Base-by-base conservation (phyloP, 2,113 vertebrate genomes). In the Notarius lentiginosus region DNA sequence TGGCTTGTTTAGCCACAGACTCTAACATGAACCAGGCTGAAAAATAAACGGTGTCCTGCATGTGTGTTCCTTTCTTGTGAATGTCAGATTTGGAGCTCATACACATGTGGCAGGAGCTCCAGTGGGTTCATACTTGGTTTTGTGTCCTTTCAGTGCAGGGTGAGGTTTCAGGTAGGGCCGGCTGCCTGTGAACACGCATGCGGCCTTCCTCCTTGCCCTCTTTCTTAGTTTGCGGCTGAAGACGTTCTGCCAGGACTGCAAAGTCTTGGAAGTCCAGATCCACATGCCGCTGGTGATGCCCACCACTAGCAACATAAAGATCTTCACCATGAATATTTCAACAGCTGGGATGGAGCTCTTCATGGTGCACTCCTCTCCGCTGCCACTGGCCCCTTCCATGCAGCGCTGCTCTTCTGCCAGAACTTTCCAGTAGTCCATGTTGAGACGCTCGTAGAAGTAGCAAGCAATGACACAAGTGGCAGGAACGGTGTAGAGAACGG, bases 201-300 rank as follows among this genome's bases (percentile, higher is more conserved):
- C 96, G 0, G 97, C 96, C 94, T 99, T 99, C 89, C 97, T 94
- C 87, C 97, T 93, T 5, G 95, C 96, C 89, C 96, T 96, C 91
- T 95, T 97, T 94, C 95, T 96, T 34, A 99, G 87, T 89, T 97
- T 95, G 87, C 96, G 95, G 92, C 97, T 97, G 88, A 97, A 99
- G 49, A 99, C 95, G 0, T 96, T 95, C 92, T 99, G 98, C 98
- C 98, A 99, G 10, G 98, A 98, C 85, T 99, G 98, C 88, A 99
- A 93, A 0, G 98, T 99, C 94, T 99, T 99, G 87, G 97, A 97
- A 51, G 98, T 99, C 98, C 98, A 99, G 93, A 99, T 96, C 98
- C 98, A 99, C 96, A 99, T 96, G 55, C 98, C 98, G 15, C 98
- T 99, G 24, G 98, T 99, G 92, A 99, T 98, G 83, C 98, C 98